Base-by-base conservation (phyloP, 2,888 invertebrate species). In the Terebella lapidaria region DNA sequence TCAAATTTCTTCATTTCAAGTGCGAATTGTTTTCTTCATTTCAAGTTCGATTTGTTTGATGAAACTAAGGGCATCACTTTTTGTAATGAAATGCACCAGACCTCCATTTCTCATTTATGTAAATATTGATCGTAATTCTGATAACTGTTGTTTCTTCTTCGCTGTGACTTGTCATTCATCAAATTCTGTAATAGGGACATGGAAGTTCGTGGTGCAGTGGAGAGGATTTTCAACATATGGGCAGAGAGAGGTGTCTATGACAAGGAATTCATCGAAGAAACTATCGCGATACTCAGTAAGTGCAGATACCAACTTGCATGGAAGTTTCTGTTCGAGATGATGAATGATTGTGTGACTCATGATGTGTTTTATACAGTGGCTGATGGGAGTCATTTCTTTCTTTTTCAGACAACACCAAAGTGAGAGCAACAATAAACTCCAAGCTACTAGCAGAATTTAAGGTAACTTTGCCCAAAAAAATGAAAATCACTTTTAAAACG, bases 161-260 rank as follows among this genome's bases (percentile, higher is more conserved):
- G n/a, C n/a, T n/a, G n/a, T n/a, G n/a, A n/a, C n/a, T n/a, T n/a
- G n/a, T n/a, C n/a, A n/a, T n/a, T n/a, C n/a, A n/a, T n/a, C n/a
- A n/a, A n/a, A n/a, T n/a, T n/a, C n/a, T n/a, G n/a, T n/a, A n/a
- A n/a, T 18, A 49, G 92, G 71, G 94, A 94, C 81, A 91, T 92
- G 66, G 89, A 90, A 77, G 92, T 95, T 1, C 88, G 91, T 69
- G 86, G 88, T 63, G 90, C 91, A 77, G 89, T 95, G 57, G 83
- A 90, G 57, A 84, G 95, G 62, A 93, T 96, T 71, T 92, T 96
- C 76, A 91, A 91, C 78, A 95, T 96, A 70, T 96, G 96, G 96
- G 91, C 92, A 78, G 92, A 96, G 76, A 85, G 95, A 68, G 88
- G 87, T 52, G 89, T 95, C 22, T 96, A 94, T 78, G 91, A 90